Evolutionary conservation across 2,888 invertebrate species (phyloP).

Genomic region (Callyntrura guangdongensis): DNA sequence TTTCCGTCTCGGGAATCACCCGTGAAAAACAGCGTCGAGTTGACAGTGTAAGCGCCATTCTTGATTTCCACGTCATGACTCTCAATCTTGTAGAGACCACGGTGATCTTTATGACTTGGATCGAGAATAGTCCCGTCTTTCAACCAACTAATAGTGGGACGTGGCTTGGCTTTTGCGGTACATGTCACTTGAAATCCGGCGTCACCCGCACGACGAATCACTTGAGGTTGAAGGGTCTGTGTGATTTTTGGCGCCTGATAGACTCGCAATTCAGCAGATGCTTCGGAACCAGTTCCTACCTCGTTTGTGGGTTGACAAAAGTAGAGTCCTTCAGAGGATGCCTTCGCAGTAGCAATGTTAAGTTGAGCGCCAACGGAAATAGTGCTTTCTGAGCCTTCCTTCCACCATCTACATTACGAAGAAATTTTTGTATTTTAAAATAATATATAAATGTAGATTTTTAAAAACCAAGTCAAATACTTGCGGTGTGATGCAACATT

Average conservation of each 20-base stretch:
- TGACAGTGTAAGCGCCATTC: slow-evolving; percentile 93
- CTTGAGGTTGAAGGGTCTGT: slow-evolving; percentile 93
- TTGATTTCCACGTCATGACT: slow-evolving; percentile 92
- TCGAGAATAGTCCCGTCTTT: slow-evolving; percentile 94
- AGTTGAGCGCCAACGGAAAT: slow-evolving; percentile 93
- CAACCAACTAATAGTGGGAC: slow-evolving; percentile 93
- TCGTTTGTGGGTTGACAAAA: slow-evolving; percentile 96
- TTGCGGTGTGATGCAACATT: background rate
- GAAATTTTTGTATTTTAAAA: background rate
- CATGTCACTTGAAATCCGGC: slow-evolving; percentile 93
- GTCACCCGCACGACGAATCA: slow-evolving; percentile 92
- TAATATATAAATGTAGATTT: background rate
- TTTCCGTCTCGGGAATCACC: slow-evolving; percentile 89
- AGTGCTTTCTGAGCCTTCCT: slow-evolving; percentile 90
- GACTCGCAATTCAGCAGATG: slow-evolving; percentile 94
- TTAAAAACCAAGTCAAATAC: too few relatives aligned
- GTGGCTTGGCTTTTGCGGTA: slow-evolving; percentile 95
- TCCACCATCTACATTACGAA: slow-evolving; percentile 90
- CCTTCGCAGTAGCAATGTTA: slow-evolving; percentile 93
- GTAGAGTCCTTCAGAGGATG: slow-evolving; percentile 95
- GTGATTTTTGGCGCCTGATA: slow-evolving; percentile 95
- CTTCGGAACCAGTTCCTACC: slow-evolving; percentile 94
- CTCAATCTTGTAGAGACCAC: slow-evolving; percentile 92
- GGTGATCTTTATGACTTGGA: slow-evolving; percentile 88
- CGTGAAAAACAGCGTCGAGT: slow-evolving; percentile 92